Conservation (phyloP, 2,113 vertebrate species). For the Rhadina sibilatrix region DNA sequence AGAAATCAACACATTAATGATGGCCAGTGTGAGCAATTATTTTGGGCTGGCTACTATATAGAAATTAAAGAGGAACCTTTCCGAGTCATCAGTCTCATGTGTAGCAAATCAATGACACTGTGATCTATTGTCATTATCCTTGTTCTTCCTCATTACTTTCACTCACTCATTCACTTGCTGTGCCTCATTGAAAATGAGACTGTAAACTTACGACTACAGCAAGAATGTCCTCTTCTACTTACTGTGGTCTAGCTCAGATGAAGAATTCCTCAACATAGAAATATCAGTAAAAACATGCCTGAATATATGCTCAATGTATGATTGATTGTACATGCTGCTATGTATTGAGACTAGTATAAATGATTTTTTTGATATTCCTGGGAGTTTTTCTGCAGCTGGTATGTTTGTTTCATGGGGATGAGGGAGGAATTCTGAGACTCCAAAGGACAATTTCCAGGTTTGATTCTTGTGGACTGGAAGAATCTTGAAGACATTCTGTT, state of each 20-base stretch:
- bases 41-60: neutral
- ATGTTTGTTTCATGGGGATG: neutral
- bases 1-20: conserved; percentile 20
- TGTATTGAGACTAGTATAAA: neutral
- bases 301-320: neutral
- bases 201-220: neutral
- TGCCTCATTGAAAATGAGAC: conserved; percentile 21
- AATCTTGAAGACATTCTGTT: neutral
- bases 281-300: neutral
- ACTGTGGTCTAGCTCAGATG: neutral
- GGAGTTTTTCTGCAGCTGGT: neutral
- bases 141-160: conserved; percentile 21
- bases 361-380: neutral
- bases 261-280: neutral
- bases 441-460: neutral
- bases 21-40: conserved; percentile 1
- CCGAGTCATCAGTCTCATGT: conserved; percentile 14
- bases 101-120: conserved; percentile 25
- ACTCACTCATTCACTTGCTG: conserved; percentile 9
- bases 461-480: neutral
- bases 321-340: neutral
- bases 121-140: conserved; percentile 32
- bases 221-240: neutral
- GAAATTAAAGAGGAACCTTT: conserved; percentile 34
- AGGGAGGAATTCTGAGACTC: neutral